Percentiles rank a stretch among this genome's conserved stretches.
Evolutionary conservation across 2,797 vertebrate species (phyloP).

Genomic region (Sphenodon punctatus): DNA sequence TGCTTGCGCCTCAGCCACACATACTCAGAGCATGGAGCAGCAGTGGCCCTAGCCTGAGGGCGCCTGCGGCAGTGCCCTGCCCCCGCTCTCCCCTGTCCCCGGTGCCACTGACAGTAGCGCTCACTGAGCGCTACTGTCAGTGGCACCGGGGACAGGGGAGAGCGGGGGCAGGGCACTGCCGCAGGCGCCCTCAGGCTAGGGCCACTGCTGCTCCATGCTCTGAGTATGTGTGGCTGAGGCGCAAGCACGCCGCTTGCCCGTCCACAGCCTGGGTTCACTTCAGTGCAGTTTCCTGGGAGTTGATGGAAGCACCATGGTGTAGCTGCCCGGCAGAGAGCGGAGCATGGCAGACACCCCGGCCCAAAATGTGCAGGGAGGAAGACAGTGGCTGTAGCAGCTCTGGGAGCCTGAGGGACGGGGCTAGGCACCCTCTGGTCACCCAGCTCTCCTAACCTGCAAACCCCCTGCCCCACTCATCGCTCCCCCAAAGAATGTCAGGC

Average conservation of each 20-base stretch:
- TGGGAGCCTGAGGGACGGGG: slow-evolving; percentile 69
- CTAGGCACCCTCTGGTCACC: slow-evolving; percentile 59
- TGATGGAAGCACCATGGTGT: slow-evolving; percentile 68
- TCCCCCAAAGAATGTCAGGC: slow-evolving; percentile 88
- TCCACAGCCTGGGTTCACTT: slow-evolving; percentile 79
- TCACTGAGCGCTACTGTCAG: too few species aligned
- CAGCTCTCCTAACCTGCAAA: slow-evolving; percentile 69
- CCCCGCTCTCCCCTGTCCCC: too few species aligned
- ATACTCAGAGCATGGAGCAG: neutral
- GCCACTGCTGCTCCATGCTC: too few species aligned
- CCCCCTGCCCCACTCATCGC: slow-evolving; percentile 17
- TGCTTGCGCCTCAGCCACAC: neutral
- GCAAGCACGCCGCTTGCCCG: slow-evolving; percentile 55
- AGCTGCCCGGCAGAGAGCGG: slow-evolving; percentile 46
- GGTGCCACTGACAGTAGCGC: too few species aligned
- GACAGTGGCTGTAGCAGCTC: slow-evolving; percentile 33
- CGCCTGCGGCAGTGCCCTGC: too few species aligned
- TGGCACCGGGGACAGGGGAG: too few species aligned
- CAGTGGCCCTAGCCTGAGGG: too few species aligned
- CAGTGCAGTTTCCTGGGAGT: slow-evolving; percentile 58
- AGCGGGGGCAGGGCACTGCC: too few species aligned
- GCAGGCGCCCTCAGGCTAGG: too few species aligned
- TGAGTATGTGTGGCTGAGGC: neutral
- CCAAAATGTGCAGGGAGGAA: slow-evolving; percentile 53
- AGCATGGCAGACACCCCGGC: slow-evolving; percentile 42